phyloP scores from a whole-genome alignment of 2,113 vertebrate species.

The Amphiprion percula region DNA sequence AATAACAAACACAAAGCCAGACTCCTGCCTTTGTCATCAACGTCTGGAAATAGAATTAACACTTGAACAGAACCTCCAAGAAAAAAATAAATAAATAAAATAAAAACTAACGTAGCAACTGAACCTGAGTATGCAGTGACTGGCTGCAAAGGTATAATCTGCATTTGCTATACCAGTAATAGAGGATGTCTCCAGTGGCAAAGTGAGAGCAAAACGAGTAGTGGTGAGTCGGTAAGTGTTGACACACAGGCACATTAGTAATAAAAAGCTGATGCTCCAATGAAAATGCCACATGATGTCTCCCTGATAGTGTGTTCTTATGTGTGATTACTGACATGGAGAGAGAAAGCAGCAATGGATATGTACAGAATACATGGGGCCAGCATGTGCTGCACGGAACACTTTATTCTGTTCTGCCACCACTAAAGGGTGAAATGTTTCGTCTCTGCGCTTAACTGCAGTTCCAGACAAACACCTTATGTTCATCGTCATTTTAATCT shows the following conservation, averaged over 20 bases:
- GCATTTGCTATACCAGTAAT: constrained; percentile 8
- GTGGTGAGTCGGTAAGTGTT: neutral
- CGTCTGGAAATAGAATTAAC: constrained; percentile 30
- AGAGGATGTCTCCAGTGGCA: neutral
- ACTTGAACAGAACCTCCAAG: constrained; percentile 11
- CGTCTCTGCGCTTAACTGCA: constrained; percentile 9
- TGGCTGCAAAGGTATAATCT: constrained; percentile 11
- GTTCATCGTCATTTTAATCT: neutral
- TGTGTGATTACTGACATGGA: constrained; percentile 2
- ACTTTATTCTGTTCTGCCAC: constrained; percentile 12
- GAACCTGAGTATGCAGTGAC: neutral
- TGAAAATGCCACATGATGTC: constrained; percentile 13
- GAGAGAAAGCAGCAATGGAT: neutral
- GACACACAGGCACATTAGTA: constrained; percentile 19
- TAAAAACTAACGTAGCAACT: constrained; percentile 7
- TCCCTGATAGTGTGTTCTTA: constrained; percentile 1
- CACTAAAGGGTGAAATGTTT: constrained; percentile 6
- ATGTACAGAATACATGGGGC: neutral
- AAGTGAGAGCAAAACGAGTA: constrained; percentile 6
- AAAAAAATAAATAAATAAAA: constrained; percentile 25
- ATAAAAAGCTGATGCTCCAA: constrained; percentile 14
- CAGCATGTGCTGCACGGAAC: neutral
- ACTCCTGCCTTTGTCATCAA: constrained; percentile 29
- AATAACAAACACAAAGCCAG: constrained; percentile 50
- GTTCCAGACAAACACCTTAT: constrained; percentile 18